Conservation (phyloP, 2,888 invertebrate genomes). For the Melinopterus prodromus region DNA sequence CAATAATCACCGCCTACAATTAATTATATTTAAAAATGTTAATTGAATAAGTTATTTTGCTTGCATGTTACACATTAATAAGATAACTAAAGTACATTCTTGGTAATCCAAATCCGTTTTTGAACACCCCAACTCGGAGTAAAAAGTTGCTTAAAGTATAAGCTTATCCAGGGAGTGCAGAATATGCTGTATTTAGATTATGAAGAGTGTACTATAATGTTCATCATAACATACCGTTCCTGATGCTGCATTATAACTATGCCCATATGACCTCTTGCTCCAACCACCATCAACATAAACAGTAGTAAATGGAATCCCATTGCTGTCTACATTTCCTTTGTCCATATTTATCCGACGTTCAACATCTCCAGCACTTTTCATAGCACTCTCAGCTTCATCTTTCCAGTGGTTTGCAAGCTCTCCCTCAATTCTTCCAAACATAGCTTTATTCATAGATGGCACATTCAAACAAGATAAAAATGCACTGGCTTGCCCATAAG, state of each 20-base stretch:
- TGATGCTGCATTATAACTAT: slow-evolving; percentile 37
- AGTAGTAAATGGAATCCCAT: slow-evolving; percentile 34
- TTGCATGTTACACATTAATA: no score
- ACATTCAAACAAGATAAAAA: slow-evolving; percentile 19
- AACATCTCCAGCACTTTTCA: slow-evolving; percentile 32
- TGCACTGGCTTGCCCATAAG: slow-evolving; percentile 29
- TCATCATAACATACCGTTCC: slow-evolving; percentile 11
- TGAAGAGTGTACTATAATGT: no score
- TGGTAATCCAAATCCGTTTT: no score
- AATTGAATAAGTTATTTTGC: no score
- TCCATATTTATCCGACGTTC: slow-evolving; percentile 30
- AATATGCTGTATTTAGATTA: no score
- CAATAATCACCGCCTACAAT: slow-evolving; percentile 29
- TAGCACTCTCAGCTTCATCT: slow-evolving; percentile 4
- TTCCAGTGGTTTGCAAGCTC: neutral
- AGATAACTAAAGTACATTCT: no score
- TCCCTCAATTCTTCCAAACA: neutral
- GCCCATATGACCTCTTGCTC: slow-evolving; percentile 38
- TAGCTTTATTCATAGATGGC: neutral
- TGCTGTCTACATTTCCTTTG: slow-evolving; percentile 23
- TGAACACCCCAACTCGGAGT: no score
- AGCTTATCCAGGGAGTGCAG: no score
- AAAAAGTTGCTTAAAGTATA: no score
- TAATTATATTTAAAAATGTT: no score
- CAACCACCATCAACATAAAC: slow-evolving; percentile 39